Percentiles rank a stretch among this genome's conserved stretches.
phyloP scores from a whole-genome alignment of 2,888 invertebrate genomes.

The Rotaria magnacalcarata region DNA sequence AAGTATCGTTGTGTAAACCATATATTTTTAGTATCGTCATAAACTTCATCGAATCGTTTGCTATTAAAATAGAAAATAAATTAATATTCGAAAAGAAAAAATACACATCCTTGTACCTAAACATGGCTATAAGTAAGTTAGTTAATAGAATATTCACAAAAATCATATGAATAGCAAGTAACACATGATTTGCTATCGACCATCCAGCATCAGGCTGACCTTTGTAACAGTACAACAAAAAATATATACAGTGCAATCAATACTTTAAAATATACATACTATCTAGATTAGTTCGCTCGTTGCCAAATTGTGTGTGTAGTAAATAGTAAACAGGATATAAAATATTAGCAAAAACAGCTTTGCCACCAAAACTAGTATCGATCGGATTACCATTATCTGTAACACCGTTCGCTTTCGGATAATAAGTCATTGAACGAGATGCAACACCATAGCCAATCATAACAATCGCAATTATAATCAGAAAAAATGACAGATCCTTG shows the following conservation, averaged over 20 bases:
- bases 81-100: neutral
- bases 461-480: neutral
- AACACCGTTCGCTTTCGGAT: neutral
- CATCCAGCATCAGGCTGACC: neutral
- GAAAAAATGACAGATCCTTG: neutral
- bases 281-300: neutral
- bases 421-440: neutral
- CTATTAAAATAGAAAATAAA: neutral
- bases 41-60: neutral
- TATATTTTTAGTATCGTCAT: neutral
- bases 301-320: neutral
- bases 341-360: neutral
- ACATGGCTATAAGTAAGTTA: neutral
- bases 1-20: neutral
- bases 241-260: neutral
- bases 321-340: neutral
- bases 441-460: slow-evolving; percentile 27
- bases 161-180: neutral
- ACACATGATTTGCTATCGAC: neutral
- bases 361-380: neutral
- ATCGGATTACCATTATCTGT: neutral
- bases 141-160: neutral
- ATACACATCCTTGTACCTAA: neutral
- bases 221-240: neutral
- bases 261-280: neutral